These are phyloP conservation scores for Procambarus clarkii DNA, from an alignment of 1,140 invertebrate genomes.

Conservation along the genomic window DNA sequence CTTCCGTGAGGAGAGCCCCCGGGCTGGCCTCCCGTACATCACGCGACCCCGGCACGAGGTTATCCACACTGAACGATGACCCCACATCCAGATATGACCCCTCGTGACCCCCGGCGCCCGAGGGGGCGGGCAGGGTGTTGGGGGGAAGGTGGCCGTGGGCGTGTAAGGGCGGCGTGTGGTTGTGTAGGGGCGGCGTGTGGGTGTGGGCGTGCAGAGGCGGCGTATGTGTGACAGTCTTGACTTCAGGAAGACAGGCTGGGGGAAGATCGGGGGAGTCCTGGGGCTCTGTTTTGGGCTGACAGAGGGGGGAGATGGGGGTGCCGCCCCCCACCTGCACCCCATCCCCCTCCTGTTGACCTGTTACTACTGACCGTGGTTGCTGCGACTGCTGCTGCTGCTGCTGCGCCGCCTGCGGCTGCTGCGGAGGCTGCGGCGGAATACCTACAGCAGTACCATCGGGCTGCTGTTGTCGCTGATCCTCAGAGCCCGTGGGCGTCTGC, in stretches of 20 bases:
- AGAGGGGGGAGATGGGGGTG: conserved; percentile 65
- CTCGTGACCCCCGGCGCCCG: conserved; percentile 61
- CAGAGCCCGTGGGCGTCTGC: conserved; percentile 41
- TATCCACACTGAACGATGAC: conserved; percentile 73
- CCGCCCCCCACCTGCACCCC: conserved; percentile 74
- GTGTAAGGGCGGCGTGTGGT: conserved; percentile 57
- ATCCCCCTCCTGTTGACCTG: conserved; percentile 46
- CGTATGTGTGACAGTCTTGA: conserved; percentile 48
- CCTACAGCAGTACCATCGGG: conserved; percentile 43
- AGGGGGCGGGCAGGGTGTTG: conserved; percentile 35
- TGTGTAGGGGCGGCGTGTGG: conserved; percentile 57
- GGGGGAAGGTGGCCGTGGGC: conserved; percentile 56
- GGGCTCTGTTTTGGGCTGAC: conserved; percentile 72
- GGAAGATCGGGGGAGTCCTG: conserved; percentile 71
- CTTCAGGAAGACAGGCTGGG: conserved; percentile 69
- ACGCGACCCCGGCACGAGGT: conserved; percentile 71
- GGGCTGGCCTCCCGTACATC: conserved; percentile 59
- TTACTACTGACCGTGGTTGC: conserved; percentile 41
- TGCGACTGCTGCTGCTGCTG: conserved; percentile 49
- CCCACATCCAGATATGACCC: conserved; percentile 63
- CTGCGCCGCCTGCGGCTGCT: conserved; percentile 31
- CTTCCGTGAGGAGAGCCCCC: conserved; percentile 36
- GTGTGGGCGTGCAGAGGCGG: conserved; percentile 60
- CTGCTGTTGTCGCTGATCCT: conserved; percentile 57
- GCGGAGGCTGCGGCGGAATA: conserved; percentile 43